A percentile compares a stretch with the other conserved stretches of the same genome.
Conservation (phyloP, 1,140 invertebrate species). For the Zeugodacus cucurbitae region DNA sequence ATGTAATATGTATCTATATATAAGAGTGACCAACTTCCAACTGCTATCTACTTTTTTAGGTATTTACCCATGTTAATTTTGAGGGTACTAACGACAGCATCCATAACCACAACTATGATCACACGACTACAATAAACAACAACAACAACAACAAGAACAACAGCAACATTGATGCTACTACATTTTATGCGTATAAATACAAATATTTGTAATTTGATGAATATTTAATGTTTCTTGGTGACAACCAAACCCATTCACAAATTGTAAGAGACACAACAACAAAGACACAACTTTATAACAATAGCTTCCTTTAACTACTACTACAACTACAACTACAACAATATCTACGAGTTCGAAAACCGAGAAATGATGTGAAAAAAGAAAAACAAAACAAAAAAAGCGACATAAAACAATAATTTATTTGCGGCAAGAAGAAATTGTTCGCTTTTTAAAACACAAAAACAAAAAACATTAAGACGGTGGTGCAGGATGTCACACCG, state of each 20-base stretch:
- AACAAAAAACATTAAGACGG: background rate
- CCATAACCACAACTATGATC: constrained; percentile 45
- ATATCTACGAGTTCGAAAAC: constrained; percentile 12
- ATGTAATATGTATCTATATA: background rate
- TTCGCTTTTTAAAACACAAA: constrained; percentile 5
- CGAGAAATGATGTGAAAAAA: background rate
- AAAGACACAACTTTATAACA: constrained; percentile 22
- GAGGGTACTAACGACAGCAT: constrained; percentile 52
- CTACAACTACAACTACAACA: background rate
- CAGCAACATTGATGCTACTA: constrained; percentile 41
- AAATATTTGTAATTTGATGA: constrained; percentile 28
- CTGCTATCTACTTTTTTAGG: constrained; percentile 55
- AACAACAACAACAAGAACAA: constrained; percentile 43
- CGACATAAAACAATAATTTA: constrained; percentile 39
- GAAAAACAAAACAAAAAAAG: background rate
- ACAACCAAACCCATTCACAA: background rate
- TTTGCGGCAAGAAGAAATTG: constrained; percentile 22
- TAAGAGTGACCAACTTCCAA: constrained; percentile 2
- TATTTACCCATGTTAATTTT: constrained; percentile 67
- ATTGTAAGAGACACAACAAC: constrained; percentile 38
- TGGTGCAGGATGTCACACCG: background rate
- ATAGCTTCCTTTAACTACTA: background rate
- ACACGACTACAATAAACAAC: constrained; percentile 16
- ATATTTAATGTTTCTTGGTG: background rate
- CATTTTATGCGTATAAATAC: constrained; percentile 34